These are phyloP conservation scores for Limnephilus rhombicus DNA, from an alignment of 2,888 invertebrate species.

Conservation along the genomic window DNA sequence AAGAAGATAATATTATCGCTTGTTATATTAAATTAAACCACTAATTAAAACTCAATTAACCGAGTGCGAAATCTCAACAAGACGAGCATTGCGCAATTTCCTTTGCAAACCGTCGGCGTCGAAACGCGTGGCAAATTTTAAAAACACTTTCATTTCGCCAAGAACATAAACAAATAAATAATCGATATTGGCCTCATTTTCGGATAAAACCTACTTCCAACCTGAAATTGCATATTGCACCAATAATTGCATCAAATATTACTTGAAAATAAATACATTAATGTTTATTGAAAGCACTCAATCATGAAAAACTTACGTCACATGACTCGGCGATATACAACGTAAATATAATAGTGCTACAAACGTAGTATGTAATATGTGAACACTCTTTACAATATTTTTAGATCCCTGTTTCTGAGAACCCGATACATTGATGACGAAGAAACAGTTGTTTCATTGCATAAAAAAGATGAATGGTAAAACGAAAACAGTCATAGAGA, in stretches of 20 bases:
- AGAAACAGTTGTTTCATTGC: neutral
- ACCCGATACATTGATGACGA: neutral
- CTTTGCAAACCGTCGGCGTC: neutral
- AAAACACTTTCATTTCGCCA: slow-evolving; percentile 4
- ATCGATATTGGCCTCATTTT: slow-evolving; percentile 5
- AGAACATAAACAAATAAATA: neutral
- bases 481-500: neutral
- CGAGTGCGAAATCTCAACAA: neutral
- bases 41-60: neutral
- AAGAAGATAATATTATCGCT: neutral
- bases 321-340: neutral
- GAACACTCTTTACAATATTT: neutral
- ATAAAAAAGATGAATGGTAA: neutral
- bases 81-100: neutral
- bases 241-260: neutral
- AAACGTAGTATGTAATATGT: neutral
- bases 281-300: neutral
- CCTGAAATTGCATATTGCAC: neutral
- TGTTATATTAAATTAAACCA: neutral
- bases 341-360: neutral
- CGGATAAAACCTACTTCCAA: neutral
- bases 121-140: slow-evolving; percentile 10
- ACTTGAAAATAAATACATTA: neutral
- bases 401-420: neutral
- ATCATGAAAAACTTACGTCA: neutral